phyloP scores from a whole-genome alignment of 2,797 vertebrate genomes.

The Aulostomus chinensis region DNA sequence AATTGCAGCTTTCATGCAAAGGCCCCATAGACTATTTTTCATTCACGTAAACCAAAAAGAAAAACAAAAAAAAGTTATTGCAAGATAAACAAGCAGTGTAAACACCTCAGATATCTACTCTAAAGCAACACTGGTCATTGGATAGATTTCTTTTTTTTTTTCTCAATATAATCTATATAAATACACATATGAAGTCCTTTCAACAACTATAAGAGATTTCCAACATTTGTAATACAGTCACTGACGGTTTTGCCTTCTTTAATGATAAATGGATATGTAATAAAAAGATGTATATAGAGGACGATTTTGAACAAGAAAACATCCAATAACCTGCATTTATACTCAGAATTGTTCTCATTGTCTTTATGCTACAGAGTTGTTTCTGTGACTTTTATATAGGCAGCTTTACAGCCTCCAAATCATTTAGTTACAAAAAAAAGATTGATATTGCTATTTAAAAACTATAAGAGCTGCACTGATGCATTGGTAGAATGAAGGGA shows the following conservation, averaged over 20 bases:
- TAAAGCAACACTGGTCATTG: conserved; percentile 86
- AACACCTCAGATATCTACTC: conserved; percentile 86
- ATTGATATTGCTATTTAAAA: conserved; percentile 84
- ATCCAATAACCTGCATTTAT: conserved; percentile 72
- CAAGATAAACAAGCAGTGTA: conserved; percentile 87
- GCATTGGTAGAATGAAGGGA: conserved; percentile 58
- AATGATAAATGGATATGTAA: conserved; percentile 79
- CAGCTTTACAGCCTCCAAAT: conserved; percentile 76
- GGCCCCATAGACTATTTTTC: conserved; percentile 82
- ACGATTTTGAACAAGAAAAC: conserved; percentile 72
- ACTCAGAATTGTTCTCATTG: conserved; percentile 73
- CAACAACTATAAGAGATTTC: conserved; percentile 84
- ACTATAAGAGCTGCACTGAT: conserved; percentile 75
- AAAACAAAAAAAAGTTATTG: conserved; percentile 82
- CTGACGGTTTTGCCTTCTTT: conserved; percentile 79
- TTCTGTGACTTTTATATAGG: conserved; percentile 72
- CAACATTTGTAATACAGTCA: conserved; percentile 83
- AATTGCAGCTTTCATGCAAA: conserved; percentile 88
- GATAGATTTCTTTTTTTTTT: conserved; percentile 80
- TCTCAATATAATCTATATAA: conserved; percentile 89
- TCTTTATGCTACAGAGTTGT: conserved; percentile 82
- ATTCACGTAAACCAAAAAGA: conserved; percentile 80
- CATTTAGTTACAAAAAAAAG: conserved; percentile 74
- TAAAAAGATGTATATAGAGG: conserved; percentile 77
- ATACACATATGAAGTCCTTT: conserved; percentile 87